Percentiles rank a stretch among this genome's conserved stretches.
Conservation (phyloP, 1,140 invertebrate genomes). For the Drosophila dunni region DNA sequence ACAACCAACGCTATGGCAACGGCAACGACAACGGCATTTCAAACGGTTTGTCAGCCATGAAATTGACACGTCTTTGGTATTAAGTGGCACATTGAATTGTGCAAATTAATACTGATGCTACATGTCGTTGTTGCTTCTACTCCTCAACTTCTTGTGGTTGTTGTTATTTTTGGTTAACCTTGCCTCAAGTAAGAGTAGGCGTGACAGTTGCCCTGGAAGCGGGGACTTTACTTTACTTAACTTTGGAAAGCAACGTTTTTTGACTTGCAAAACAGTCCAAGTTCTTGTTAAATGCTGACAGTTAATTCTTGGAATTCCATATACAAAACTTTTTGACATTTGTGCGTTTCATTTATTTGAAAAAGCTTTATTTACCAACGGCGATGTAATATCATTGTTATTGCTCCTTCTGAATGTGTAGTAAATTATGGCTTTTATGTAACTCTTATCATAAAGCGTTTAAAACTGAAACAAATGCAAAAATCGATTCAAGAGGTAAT, state of each 20-base stretch:
- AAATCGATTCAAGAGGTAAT: too few species aligned
- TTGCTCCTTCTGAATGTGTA: neutral
- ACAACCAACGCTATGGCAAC: slow-evolving; percentile 26
- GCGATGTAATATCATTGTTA: neutral
- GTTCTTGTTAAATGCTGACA: neutral
- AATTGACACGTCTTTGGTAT: slow-evolving; percentile 82
- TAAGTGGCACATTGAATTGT: slow-evolving; percentile 82
- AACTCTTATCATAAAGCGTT: neutral
- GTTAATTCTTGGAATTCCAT: slow-evolving; percentile 1
- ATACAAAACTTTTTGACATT: slow-evolving; percentile 7
- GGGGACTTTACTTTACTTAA: slow-evolving; percentile 3
- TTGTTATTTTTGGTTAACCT: neutral
- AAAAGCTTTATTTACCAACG: neutral
- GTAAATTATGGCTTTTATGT: neutral
- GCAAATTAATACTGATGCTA: slow-evolving; percentile 72
- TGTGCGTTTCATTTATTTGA: neutral
- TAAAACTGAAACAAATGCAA: too few species aligned
- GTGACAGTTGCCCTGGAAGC: slow-evolving; percentile 11
- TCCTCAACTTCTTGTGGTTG: neutral
- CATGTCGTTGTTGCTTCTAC: slow-evolving; percentile 4
- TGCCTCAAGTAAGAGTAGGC: slow-evolving; percentile 8
- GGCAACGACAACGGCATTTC: slow-evolving; percentile 36
- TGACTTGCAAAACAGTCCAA: slow-evolving; percentile 3
- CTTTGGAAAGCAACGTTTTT: slow-evolving; percentile 1
- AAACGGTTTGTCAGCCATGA: slow-evolving; percentile 76